Percentiles rank a stretch among this genome's conserved stretches.
phyloP scores from a whole-genome alignment of 2,888 invertebrate genomes.

The Euzophera pinguis region DNA sequence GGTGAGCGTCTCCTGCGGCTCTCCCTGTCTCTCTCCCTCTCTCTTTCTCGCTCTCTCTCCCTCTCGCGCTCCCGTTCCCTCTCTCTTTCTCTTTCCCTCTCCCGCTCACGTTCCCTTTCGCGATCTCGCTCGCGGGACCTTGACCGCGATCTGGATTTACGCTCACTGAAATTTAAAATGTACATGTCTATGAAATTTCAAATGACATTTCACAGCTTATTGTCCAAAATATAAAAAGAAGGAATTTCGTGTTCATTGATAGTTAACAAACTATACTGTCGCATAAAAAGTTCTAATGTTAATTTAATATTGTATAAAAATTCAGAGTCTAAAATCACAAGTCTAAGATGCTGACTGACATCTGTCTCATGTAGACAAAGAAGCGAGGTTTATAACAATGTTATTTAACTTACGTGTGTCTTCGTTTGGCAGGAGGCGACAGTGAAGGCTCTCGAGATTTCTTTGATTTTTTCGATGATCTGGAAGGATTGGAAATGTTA shows the following conservation, averaged over 20 bases:
- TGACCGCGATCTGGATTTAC: slow-evolving; percentile 56
- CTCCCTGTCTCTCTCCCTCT: slow-evolving; percentile 45
- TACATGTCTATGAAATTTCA: no score
- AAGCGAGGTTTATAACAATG: background rate
- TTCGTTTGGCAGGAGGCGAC: slow-evolving; percentile 65
- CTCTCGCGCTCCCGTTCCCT: slow-evolving; percentile 34
- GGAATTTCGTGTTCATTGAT: no score
- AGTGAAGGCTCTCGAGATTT: slow-evolving; percentile 67
- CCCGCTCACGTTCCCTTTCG: slow-evolving; percentile 42
- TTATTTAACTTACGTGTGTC: slow-evolving; percentile 43
- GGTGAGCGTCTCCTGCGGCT: slow-evolving; percentile 53
- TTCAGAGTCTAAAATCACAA: no score
- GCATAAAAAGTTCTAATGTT: no score
- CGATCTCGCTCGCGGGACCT: slow-evolving; percentile 25
- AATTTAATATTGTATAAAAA: no score
- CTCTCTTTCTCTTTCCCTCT: slow-evolving; percentile 34
- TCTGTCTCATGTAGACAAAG: no score
- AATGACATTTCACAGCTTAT: no score
- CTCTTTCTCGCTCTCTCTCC: slow-evolving; percentile 41
- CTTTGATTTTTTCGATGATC: slow-evolving; percentile 70
- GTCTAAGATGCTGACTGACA: no score
- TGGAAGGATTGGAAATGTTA: slow-evolving; percentile 27
- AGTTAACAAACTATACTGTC: no score
- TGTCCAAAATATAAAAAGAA: no score
- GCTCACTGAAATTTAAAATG: slow-evolving; percentile 40